Conservation (phyloP, 2,797 vertebrate species). For the Distichodus sexfasciatus region DNA sequence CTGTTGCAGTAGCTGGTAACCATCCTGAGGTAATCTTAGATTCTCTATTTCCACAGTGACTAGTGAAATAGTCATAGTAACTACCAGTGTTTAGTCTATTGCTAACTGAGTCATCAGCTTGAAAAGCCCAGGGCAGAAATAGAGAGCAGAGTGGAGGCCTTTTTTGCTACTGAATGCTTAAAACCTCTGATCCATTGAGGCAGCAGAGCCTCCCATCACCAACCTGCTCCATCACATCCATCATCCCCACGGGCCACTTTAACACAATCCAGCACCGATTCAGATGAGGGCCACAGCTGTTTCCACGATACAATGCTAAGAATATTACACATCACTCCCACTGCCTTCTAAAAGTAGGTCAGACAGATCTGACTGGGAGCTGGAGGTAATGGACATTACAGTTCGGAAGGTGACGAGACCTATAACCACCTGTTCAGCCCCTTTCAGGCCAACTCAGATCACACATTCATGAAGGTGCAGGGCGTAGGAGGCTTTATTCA, state of each 20-base stretch:
- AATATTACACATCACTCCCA: not conserved
- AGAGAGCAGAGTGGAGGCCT: not conserved
- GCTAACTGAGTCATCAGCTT: not conserved
- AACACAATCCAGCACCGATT: not conserved
- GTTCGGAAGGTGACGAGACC: not conserved
- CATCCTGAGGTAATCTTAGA: too few relatives aligned
- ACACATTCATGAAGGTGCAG: not conserved
- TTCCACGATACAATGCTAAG: not conserved
- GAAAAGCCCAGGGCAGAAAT: not conserved
- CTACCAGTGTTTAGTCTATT: not conserved
- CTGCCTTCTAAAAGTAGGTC: not conserved
- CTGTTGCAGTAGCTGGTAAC: too few relatives aligned
- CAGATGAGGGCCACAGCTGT: not conserved
- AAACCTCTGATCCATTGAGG: not conserved
- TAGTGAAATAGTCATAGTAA: too few relatives aligned
- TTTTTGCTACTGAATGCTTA: not conserved
- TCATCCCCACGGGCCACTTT: not conserved
- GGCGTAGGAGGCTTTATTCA: too few relatives aligned
- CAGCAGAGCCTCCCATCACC: not conserved
- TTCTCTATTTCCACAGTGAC: too few relatives aligned
- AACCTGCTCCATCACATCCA: not conserved
- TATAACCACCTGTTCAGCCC: not conserved
- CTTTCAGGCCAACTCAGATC: not conserved
- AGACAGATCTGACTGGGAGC: not conserved
- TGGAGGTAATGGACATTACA: not conserved